These are phyloP conservation scores for Cactoblastis cactorum DNA, from an alignment of 2,888 invertebrate genomes.

Conservation along the genomic window DNA sequence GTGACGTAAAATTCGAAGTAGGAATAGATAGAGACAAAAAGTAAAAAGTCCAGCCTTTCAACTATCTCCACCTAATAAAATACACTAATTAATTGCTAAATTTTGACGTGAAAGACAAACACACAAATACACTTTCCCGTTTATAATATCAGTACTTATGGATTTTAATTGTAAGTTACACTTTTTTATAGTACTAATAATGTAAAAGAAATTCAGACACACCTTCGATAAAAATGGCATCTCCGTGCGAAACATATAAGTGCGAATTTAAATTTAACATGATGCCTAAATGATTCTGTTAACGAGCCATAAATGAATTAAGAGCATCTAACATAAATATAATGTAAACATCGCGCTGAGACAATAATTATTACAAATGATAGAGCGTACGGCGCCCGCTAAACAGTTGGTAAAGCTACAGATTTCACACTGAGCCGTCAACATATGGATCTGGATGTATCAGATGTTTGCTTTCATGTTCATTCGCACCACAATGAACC, in stretches of 20 bases:
- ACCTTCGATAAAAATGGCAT: slow-evolving; percentile 7
- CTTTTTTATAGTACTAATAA: too few species aligned
- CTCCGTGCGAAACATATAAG: slow-evolving; percentile 3
- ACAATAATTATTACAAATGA: slow-evolving; percentile 79
- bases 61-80: too few species aligned
- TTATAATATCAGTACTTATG: too few species aligned
- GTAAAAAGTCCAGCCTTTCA: too few species aligned
- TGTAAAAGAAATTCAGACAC: background rate
- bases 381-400: slow-evolving; percentile 71
- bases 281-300: slow-evolving; percentile 19
- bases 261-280: slow-evolving; percentile 22
- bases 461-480: slow-evolving; percentile 73
- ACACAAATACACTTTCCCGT: too few species aligned
- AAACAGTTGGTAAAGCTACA: slow-evolving; percentile 78
- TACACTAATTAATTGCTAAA: too few species aligned
- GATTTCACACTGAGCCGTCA: slow-evolving; percentile 78
- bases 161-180: too few species aligned
- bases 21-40: too few species aligned
- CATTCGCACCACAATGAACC: slow-evolving; percentile 72
- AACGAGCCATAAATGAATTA: slow-evolving; percentile 32
- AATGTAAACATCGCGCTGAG: slow-evolving; percentile 71
- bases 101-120: too few species aligned
- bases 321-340: slow-evolving; percentile 58
- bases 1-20: too few species aligned
- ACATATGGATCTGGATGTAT: slow-evolving; percentile 79